Base-by-base conservation (phyloP, 2,797 vertebrate genomes). In the Aeoliscus strigatus region DNA sequence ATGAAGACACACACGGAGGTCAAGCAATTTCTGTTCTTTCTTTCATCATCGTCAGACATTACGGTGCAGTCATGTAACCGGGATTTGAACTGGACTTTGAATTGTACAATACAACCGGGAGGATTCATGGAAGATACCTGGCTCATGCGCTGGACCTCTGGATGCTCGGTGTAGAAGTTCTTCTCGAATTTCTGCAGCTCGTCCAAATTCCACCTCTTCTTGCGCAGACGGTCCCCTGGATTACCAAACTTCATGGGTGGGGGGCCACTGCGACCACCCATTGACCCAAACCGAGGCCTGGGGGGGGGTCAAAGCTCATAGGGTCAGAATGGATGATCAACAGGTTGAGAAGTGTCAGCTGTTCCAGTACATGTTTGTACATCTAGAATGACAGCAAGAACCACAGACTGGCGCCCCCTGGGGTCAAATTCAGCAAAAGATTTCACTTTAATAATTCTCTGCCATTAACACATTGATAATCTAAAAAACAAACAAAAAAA, bases 131-230 rank as follows among this genome's bases (percentile, higher is more conserved):
- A 1, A 35, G 27, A 12, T 81, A 96, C 95, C 27, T 87, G 91
- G 65, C 79, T 90, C 60, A 93, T 82, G 27, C 67, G 89, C 51
- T 92, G 92, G 37, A 99, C 80, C 52, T 99, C 95, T 0, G 88
- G 89, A 53, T 96, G 90, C 54, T 99, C 96, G 17, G 77, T 80
- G 2, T 99, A 99, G 62, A 99, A 99, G 75, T 99, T 98, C 82
- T 99, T 99, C 76, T 99, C 95, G 84, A 99, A 99, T 36, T 98
- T 98, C 11, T 94, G 93, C 21, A 99, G 86, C 34, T 97, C 92
- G 13, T 85, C 94, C 38, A 99, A 72, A 71, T 98, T 93, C 95
- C 96, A 99, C 58, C 90, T 94, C 79, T 94, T 97, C 70, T 96
- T 99, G 24, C 93, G 92, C 4, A 99, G 89, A 18, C 94, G 92